Evolutionary conservation across 2,888 invertebrate species (phyloP), one percentile per base, ranked within the genome.

Genomic region (Pseudococcus viburni): DNA sequence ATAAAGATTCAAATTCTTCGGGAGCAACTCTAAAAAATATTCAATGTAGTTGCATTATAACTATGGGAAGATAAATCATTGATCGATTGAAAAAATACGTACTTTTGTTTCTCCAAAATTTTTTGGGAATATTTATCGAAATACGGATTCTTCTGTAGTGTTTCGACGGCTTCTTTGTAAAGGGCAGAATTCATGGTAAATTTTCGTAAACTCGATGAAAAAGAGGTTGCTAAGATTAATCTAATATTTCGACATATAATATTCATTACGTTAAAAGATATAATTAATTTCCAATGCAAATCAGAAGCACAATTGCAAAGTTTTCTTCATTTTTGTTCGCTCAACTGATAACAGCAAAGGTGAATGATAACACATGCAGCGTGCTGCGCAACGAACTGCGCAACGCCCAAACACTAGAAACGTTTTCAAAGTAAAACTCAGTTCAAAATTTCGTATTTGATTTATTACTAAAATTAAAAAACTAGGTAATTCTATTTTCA

Each of bases 41-140:
- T 55, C n/a, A n/a, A 51, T 0, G 51, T 3, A 7, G 64, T 26
- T 22, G 22, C 11, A 1, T n/a, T n/a, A 55, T 55, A 33, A n/a
- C 59, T 59, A 85, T 39, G 17, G 26, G 19, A 85, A 55, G 12
- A n/a, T 22, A 8, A 48, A 84, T 9, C 55, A 26, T 64, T 51
- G 12, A 84, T 15, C 0, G 26, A 15, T 55, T 5, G 26, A 84
- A 84, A 15, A 59, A 7, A 48, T 9, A 77, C 88, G 51, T 33
- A 88, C 91, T 95, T 92, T 91, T 96, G 96, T 26, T 96, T 91
- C 89, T 94, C 92, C 0, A 95, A 94, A 89, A 97, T 95, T 91
- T 96, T 96, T 1, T 93, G 92, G 0, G 96, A 94, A 92, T 97
- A 97, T 91, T 97, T 97, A 22, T 95, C 95, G 90, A 93, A 97